These are phyloP conservation scores for Verasper variegatus DNA, from an alignment of 2,113 vertebrate genomes.

Conservation along the genomic window DNA sequence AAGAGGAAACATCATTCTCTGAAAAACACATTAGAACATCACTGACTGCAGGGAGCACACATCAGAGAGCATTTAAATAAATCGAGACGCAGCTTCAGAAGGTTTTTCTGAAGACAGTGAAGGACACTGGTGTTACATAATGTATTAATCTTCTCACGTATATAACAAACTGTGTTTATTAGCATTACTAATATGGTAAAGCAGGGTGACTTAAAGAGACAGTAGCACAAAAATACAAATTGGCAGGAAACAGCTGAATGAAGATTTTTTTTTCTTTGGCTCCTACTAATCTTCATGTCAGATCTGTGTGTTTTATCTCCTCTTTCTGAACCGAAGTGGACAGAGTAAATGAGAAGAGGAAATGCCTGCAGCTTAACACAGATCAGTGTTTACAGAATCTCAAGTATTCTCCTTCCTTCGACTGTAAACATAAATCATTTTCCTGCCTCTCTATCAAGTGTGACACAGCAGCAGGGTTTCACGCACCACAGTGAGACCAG, in stretches of 20 bases:
- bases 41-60: not conserved
- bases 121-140: constrained; percentile 18
- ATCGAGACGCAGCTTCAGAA: constrained; percentile 1
- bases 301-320: constrained; percentile 2
- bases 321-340: constrained; percentile 26
- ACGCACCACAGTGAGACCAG: not conserved
- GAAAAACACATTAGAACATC: constrained; percentile 18
- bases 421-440: constrained; percentile 27
- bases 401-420: not conserved
- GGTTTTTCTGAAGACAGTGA: not conserved
- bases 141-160: constrained; percentile 8
- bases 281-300: not conserved
- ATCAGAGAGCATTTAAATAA: constrained; percentile 19
- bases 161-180: not conserved
- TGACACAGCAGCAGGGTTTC: not conserved
- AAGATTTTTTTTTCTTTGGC: constrained; percentile 2
- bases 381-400: constrained; percentile 42
- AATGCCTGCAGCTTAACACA: constrained; percentile 54
- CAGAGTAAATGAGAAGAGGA: constrained; percentile 65
- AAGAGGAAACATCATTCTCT: not conserved
- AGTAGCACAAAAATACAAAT: not conserved
- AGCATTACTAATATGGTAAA: not conserved
- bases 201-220: not conserved
- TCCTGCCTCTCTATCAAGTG: not conserved
- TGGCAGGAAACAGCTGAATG: not conserved